These are phyloP conservation scores for Eciton burchellii DNA, from an alignment of 1,140 invertebrate species.

Conservation along the genomic window DNA sequence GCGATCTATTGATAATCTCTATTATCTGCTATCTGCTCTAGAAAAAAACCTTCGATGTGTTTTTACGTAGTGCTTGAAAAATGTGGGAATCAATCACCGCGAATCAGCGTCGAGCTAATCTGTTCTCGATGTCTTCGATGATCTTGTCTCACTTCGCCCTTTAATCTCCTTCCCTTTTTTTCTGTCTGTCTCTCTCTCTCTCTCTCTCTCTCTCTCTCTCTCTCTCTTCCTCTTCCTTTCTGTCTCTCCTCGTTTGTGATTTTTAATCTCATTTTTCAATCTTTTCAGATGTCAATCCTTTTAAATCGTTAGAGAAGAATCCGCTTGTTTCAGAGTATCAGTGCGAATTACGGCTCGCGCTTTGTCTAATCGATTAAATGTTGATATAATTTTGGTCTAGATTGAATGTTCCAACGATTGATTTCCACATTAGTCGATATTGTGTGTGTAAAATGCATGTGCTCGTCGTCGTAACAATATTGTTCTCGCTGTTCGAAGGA, in stretches of 20 bases:
- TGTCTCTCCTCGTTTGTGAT: background rate
- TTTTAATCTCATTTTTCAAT: background rate
- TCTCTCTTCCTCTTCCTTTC: no score
- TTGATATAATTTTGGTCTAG: background rate
- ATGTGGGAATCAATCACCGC: constrained; percentile 41
- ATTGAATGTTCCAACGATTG: background rate
- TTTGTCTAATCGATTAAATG: background rate
- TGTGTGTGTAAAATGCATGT: constrained; percentile 45
- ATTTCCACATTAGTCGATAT: constrained; percentile 44
- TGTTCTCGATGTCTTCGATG: background rate
- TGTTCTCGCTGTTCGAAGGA: constrained; percentile 29
- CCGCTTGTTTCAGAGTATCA: background rate
- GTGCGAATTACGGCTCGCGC: background rate
- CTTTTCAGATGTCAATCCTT: no score
- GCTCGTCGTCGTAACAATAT: constrained; percentile 37
- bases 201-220: no score
- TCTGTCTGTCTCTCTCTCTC: no score
- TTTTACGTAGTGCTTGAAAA: constrained; percentile 35
- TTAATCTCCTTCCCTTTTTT: background rate
- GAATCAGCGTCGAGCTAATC: background rate
- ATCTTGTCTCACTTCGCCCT: background rate
- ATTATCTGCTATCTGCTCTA: constrained; percentile 44
- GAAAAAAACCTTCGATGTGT: constrained; percentile 48
- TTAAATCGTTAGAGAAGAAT: no score
- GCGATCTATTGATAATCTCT: constrained; percentile 43